These are phyloP conservation scores for Alectoris magna DNA, from an alignment of 2,797 vertebrate genomes.

Conservation along the genomic window DNA sequence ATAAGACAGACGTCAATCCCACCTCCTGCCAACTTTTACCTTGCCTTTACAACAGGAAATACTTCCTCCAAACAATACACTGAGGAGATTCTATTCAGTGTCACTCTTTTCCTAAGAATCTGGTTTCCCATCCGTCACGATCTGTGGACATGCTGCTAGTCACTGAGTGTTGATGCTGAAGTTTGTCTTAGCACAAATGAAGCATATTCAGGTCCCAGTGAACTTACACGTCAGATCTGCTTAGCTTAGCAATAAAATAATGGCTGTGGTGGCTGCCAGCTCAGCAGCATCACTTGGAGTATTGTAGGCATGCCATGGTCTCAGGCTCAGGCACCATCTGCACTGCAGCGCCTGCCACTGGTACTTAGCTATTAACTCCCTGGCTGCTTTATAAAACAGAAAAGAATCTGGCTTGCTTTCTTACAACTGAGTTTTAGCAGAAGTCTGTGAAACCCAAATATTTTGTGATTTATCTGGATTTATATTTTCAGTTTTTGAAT, in stretches of 20 bases:
- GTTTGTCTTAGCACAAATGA: fast-evolving
- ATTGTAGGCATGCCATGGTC: fast-evolving
- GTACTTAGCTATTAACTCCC: background rate
- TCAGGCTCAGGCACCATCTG: background rate
- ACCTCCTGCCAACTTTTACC: background rate
- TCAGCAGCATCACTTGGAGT: background rate
- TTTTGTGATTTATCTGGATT: background rate
- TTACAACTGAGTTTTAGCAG: background rate
- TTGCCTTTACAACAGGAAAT: background rate
- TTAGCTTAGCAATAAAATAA: background rate
- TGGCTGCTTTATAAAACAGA: background rate
- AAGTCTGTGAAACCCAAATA: background rate
- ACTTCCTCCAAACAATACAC: fast-evolving
- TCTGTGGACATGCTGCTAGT: background rate
- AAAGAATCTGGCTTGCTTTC: background rate
- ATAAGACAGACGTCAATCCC: background rate
- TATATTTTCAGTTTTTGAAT: background rate
- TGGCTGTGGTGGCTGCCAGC: background rate
- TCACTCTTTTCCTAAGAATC: fast-evolving
- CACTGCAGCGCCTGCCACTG: background rate
- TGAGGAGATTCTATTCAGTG: background rate
- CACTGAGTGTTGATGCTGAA: background rate
- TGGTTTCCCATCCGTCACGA: background rate
- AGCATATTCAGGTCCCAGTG: background rate
- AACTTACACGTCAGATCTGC: background rate